These are phyloP conservation scores for Venustaconcha ellipsiformis DNA, from an alignment of 1,140 invertebrate species.

Conservation along the genomic window DNA sequence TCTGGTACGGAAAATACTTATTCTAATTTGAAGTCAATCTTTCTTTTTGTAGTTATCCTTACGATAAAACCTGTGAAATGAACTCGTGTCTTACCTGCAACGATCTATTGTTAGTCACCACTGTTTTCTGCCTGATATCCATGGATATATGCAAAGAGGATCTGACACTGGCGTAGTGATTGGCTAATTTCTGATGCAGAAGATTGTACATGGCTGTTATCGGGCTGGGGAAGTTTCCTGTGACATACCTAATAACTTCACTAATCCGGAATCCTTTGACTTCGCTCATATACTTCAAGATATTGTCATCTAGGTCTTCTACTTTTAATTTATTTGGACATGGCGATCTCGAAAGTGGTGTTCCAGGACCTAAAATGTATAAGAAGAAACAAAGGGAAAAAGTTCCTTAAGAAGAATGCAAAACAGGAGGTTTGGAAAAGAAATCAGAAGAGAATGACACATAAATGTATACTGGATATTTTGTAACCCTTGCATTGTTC, in stretches of 20 bases:
- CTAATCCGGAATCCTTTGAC: slow-evolving; percentile 58
- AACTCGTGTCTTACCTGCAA: too few species aligned
- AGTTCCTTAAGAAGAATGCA: too few species aligned
- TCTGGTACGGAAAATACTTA: too few species aligned
- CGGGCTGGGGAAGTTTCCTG: slow-evolving; percentile 59
- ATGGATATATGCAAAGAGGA: slow-evolving; percentile 16
- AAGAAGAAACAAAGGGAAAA: too few species aligned
- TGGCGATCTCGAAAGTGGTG: slow-evolving; percentile 33
- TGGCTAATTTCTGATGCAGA: slow-evolving; percentile 45
- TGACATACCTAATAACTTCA: slow-evolving; percentile 63
- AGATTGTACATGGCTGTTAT: slow-evolving; percentile 64
- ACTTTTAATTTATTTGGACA: slow-evolving; percentile 57
- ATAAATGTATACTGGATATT: too few species aligned
- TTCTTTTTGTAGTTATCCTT: too few species aligned
- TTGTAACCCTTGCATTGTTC: too few species aligned
- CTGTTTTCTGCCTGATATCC: not conserved
- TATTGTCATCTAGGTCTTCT: slow-evolving; percentile 55
- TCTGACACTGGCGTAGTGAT: slow-evolving; percentile 19
- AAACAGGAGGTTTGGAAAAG: too few species aligned
- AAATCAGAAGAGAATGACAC: too few species aligned
- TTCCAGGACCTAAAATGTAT: slow-evolving; percentile 24
- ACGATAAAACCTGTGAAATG: too few species aligned
- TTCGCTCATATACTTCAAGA: slow-evolving; percentile 63
- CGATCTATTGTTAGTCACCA: too few species aligned
- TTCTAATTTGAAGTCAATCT: too few species aligned